phyloP scores from a whole-genome alignment of 2,888 invertebrate genomes.

The Polylopha cassiicola region DNA sequence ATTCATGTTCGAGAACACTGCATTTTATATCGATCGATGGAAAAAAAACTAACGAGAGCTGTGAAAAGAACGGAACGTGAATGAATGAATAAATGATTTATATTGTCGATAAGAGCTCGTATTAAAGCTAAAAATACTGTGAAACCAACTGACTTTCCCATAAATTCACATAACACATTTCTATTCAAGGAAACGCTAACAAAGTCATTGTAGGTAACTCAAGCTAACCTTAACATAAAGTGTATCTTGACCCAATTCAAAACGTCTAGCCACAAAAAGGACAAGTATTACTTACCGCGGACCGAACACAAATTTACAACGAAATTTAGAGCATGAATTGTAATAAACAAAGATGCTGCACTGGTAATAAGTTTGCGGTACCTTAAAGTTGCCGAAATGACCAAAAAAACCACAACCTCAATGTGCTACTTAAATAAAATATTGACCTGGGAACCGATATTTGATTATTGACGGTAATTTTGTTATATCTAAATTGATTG shows the following conservation, averaged over 20 bases:
- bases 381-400: neutral
- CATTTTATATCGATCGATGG: no score
- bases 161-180: no score
- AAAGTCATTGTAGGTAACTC: neutral
- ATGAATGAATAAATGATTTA: conserved; percentile 27
- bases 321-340: neutral
- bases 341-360: conserved; percentile 1
- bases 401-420: no score
- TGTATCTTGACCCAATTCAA: neutral
- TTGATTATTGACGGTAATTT: no score
- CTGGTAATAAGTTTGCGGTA: neutral
- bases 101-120: conserved; percentile 21
- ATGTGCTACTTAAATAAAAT: no score
- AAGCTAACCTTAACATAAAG: no score
- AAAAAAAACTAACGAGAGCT: conserved; percentile 31
- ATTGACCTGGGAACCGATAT: no score
- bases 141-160: no score
- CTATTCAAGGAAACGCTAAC: no score
- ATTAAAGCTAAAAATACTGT: no score
- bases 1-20: neutral
- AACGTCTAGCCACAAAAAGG: neutral
- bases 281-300: conserved; percentile 2
- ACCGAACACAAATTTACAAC: conserved; percentile 2
- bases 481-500: no score
- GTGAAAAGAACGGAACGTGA: conserved; percentile 31